These are phyloP conservation scores for Drosophila gunungcola DNA, from an alignment of 1,140 invertebrate genomes.

Conservation along the genomic window DNA sequence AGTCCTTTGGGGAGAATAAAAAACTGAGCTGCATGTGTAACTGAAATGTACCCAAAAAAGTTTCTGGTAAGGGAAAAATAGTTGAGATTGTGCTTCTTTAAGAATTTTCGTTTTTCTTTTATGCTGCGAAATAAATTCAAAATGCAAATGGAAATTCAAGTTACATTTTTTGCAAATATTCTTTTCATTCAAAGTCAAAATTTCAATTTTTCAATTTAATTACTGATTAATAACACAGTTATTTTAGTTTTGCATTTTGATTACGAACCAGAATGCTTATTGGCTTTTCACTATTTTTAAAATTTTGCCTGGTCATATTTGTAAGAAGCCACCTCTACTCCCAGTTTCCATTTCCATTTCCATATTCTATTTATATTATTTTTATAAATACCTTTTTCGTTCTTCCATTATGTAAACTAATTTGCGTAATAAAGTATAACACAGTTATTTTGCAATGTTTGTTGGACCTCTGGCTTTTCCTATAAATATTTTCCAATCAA, in stretches of 20 bases:
- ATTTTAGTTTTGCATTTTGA: no score
- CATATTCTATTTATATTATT: background rate
- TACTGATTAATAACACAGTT: background rate
- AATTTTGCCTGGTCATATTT: background rate
- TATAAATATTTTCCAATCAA: slow-evolving; percentile 60
- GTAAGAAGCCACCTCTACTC: background rate
- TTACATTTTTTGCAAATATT: background rate
- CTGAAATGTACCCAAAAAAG: slow-evolving; percentile 2
- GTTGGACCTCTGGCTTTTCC: slow-evolving; percentile 1
- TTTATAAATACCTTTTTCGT: background rate
- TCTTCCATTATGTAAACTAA: background rate
- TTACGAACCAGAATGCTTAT: background rate
- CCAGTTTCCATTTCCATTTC: no score
- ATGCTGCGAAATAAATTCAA: background rate
- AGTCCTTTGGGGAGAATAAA: slow-evolving; percentile 34
- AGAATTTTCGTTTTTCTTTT: background rate
- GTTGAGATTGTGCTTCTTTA: background rate
- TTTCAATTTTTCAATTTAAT: background rate
- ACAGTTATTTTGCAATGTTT: slow-evolving; percentile 16
- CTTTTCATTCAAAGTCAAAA: no score
- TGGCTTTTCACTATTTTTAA: slow-evolving; percentile 9
- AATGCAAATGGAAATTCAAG: background rate
- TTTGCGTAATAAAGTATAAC: slow-evolving; percentile 20
- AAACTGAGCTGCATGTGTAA: slow-evolving; percentile 16
- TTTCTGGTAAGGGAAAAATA: background rate